A percentile compares a stretch with the other conserved stretches of the same genome.
Evolutionary conservation across 2,888 invertebrate genomes (phyloP).

Genomic region (Actias luna): DNA sequence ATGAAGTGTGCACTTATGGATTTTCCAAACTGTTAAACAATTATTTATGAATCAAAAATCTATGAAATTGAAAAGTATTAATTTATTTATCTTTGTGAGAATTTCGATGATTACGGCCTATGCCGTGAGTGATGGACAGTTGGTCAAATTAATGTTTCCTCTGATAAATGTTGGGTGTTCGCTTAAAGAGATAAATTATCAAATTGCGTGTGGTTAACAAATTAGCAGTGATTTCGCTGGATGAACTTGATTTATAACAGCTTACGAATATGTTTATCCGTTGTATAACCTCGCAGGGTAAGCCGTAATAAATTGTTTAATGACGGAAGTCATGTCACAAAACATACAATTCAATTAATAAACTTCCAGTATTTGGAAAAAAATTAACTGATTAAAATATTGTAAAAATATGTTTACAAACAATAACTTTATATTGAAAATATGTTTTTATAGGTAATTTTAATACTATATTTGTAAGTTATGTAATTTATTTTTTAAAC

Average conservation of each 20-base stretch:
- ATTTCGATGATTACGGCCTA: not conserved
- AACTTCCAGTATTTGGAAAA: constrained; percentile 44
- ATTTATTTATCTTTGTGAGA: constrained; percentile 1
- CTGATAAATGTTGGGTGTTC: constrained; percentile 37
- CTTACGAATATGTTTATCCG: constrained; percentile 29
- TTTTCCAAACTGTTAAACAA: too few relatives aligned
- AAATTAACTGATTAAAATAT: constrained; percentile 52
- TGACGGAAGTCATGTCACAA: constrained; percentile 30
- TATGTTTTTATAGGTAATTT: not conserved
- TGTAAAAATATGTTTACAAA: constrained; percentile 38
- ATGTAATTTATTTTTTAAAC: not conserved
- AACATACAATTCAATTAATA: constrained; percentile 45
- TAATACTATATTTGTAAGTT: not conserved
- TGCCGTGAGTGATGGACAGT: constrained; percentile 20
- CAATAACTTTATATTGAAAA: constrained; percentile 20
- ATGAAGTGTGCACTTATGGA: too few relatives aligned
- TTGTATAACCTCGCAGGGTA: constrained; percentile 18
- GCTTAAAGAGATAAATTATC: constrained; percentile 40
- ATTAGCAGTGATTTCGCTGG: constrained; percentile 36
- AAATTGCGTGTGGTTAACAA: constrained; percentile 41
- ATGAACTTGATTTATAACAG: constrained; percentile 38
- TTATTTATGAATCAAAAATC: not conserved
- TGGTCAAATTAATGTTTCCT: constrained; percentile 35
- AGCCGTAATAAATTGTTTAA: not conserved
- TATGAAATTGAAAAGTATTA: not conserved